Conservation (phyloP, 2,113 vertebrate species). For the Semicossyphus pulcher region DNA sequence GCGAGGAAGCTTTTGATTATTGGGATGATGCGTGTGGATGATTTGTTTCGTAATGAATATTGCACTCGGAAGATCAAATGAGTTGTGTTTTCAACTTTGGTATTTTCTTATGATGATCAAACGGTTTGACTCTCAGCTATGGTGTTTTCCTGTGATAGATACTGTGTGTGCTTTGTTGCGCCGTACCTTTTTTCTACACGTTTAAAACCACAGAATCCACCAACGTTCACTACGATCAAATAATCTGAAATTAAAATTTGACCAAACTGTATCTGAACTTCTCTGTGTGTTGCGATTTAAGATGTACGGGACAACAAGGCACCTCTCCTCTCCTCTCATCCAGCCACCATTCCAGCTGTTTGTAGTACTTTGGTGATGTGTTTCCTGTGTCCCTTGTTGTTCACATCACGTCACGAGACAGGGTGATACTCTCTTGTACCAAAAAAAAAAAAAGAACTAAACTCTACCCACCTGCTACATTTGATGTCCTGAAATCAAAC, state of each 20-base stretch:
- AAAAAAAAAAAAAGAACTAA: slow-evolving; percentile 41
- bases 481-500: slow-evolving; percentile 59
- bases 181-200: not conserved
- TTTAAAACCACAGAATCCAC: not conserved
- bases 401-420: slow-evolving; percentile 22
- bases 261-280: slow-evolving; percentile 11
- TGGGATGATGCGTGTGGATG: slow-evolving; percentile 21
- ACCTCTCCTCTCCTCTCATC: slow-evolving; percentile 15
- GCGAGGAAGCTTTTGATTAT: slow-evolving; percentile 1
- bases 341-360: slow-evolving; percentile 47
- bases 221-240: not conserved
- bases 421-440: slow-evolving; percentile 47
- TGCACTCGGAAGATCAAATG: slow-evolving; percentile 56
- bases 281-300: slow-evolving; percentile 20
- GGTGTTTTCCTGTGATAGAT: slow-evolving; percentile 45
- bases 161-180: slow-evolving; percentile 28
- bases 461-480: slow-evolving; percentile 49
- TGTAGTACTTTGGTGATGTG: slow-evolving; percentile 61
- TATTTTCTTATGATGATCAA: slow-evolving; percentile 69
- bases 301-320: slow-evolving; percentile 13
- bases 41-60: slow-evolving; percentile 60
- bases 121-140: slow-evolving; percentile 54
- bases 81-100: slow-evolving; percentile 56
- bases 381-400: slow-evolving; percentile 41
- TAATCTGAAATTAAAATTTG: slow-evolving; percentile 1